Evolutionary conservation across 2,113 vertebrate species (phyloP), one percentile per base, ranked within the genome.

Genomic region (Fulmarus glacialis): DNA sequence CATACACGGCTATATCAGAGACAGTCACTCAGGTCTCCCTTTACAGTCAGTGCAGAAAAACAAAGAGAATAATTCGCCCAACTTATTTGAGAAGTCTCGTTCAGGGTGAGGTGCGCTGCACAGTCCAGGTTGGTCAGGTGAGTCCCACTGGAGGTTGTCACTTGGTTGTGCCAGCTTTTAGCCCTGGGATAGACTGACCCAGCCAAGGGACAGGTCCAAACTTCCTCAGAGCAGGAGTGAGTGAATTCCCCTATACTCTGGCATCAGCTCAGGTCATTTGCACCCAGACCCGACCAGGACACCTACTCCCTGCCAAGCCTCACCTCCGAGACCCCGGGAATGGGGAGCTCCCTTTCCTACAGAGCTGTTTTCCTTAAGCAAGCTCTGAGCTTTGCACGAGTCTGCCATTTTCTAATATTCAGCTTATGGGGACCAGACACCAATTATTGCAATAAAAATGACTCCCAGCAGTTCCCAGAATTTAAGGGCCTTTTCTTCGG

Each of bases 1-100:
- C 15, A 16, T 2, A 2, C 5, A 1, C 0, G 6, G 58, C 43
- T 74, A 0, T 24, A 30, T 58, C 59, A 55, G 74, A 60, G 40
- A 8, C 21, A 60, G 48, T 55, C 82, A 59, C 4, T 4, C 6
- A 13, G 36, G 17, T 29, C 50, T 73, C 59, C 42, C 8, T 47
- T 56, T 40, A 36, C 30, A 68, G 52, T 45, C 11, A 42, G 63
- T 58, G n/a, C 48, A 87, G 80, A 48, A 87, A 32, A 86, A 20
- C 16, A 32, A 38, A 60, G 18, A 60, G 14, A 53, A 45, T 53
- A 62, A 24, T 88, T 70, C 74, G 11, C 19, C 26, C 40, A 42
- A 6, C 7, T 24, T 67, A 26, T 47, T 14, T 24, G 42, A 72
- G 63, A 58, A 58, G 22, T 32, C 26, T 75, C 17, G 20, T 48